These are phyloP conservation scores for Biston stratarius DNA, from an alignment of 2,888 invertebrate genomes.

Conservation along the genomic window DNA sequence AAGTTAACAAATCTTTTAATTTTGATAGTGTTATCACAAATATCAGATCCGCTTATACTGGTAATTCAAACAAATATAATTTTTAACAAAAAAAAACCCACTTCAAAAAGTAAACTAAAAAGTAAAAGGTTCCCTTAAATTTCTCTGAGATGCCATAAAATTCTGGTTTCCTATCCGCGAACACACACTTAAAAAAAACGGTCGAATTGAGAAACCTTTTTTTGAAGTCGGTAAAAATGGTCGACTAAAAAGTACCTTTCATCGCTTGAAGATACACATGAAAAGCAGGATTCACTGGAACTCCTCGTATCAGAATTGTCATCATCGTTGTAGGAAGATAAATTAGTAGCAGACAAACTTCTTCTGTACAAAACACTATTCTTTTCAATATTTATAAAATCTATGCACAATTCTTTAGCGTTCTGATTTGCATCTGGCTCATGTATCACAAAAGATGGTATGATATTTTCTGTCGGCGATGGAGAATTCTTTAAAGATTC, in stretches of 20 bases:
- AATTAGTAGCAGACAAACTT: conserved; percentile 68
- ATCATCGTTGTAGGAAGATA: conserved; percentile 61
- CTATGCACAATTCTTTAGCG: conserved; percentile 61
- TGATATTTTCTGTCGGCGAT: conserved; percentile 43
- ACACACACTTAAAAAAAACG: too few species aligned
- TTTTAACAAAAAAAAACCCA: too few species aligned
- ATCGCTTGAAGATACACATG: conserved; percentile 69
- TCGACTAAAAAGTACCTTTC: conserved; percentile 63
- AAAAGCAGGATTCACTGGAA: conserved; percentile 71
- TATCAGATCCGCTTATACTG: too few species aligned
- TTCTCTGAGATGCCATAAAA: too few species aligned
- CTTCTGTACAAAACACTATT: conserved; percentile 64
- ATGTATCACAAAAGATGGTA: conserved; percentile 73
- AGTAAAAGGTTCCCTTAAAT: too few species aligned
- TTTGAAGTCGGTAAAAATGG: neutral
- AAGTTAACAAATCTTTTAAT: too few species aligned
- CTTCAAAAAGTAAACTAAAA: too few species aligned
- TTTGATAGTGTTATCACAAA: too few species aligned
- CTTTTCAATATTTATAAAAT: conserved; percentile 70
- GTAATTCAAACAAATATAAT: too few species aligned
- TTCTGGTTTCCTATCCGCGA: too few species aligned
- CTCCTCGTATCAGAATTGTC: conserved; percentile 52
- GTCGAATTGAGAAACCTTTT: too few species aligned
- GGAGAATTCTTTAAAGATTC: conserved; percentile 33
- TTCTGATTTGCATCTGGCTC: conserved; percentile 58